Evolutionary conservation across 2,797 vertebrate genomes (phyloP), one percentile per base, ranked within the genome.

Genomic region (Schizopygopsis pylzovi): DNA sequence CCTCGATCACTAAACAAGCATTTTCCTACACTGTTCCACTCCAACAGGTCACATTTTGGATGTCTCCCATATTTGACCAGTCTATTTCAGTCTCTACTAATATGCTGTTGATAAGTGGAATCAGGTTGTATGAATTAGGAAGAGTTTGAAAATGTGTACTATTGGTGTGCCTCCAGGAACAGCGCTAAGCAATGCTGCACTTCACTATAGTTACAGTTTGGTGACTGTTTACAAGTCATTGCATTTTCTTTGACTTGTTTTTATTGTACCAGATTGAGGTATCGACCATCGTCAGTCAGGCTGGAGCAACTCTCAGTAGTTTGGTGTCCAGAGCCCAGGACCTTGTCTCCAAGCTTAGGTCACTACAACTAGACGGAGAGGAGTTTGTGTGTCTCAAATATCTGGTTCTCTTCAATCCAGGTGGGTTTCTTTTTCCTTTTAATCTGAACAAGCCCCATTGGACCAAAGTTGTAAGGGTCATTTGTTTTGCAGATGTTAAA

Each of bases 351-450:
- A 96, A 96, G 91, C 90, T 96, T 76, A 96, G 92, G 87, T 88
- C 92, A 25, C 94, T 96, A 81, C 94, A 95, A 65, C 90, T 96
- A 47, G 96, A 96, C 93, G 92, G 90, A 84, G 92, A 94, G 3
- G 95, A 96, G 89, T 96, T 96, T 92, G 93, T 96, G 80, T 96
- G 95, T 88, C 94, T 96, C 8, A 96, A 96, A 88, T 94, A 96
- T 89, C 90, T 96, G 71, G 95, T 96, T 45, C 92, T 96, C 20
- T 96, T 96, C 85, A 96, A 96, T 85, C 95, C 96, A 1, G 95
- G 96, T 96, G 82, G 92, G 95, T 18, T 49, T 81, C 28, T 33
- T 47, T 73, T 45, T n/a, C 15, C 52, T 20, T 13, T 4, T 15
- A 52, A 61, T 61, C 39, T 79, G 5, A 41, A 8, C 11, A 12